Percentiles rank a stretch among this genome's conserved stretches.
phyloP scores from a whole-genome alignment of 2,888 invertebrate species.

The Cephonodes hylas region DNA sequence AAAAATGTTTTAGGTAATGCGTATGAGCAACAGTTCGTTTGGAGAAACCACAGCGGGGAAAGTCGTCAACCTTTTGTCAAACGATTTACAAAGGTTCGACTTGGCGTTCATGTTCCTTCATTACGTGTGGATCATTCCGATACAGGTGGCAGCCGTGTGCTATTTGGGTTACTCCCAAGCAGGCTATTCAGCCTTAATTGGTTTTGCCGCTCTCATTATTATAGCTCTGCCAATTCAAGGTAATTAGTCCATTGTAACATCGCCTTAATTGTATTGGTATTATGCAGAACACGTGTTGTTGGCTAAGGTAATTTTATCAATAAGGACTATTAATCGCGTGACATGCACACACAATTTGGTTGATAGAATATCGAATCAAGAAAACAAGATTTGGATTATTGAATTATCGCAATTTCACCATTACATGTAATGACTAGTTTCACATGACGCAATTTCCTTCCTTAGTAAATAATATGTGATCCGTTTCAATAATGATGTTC shows the following conservation, averaged over 20 bases:
- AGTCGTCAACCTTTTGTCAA: constrained; percentile 92
- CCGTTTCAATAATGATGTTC: no score
- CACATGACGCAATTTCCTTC: no score
- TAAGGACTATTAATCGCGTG: not conserved
- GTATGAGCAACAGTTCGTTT: constrained; percentile 81
- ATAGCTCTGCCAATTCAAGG: constrained; percentile 90
- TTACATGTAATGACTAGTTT: no score
- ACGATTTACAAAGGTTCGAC: constrained; percentile 93
- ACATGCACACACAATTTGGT: no score
- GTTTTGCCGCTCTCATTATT: constrained; percentile 84
- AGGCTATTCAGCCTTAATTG: constrained; percentile 84
- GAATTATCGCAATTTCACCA: no score
- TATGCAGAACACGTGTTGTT: not conserved
- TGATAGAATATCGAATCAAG: no score
- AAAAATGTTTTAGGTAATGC: constrained; percentile 71
- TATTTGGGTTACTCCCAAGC: constrained; percentile 86
- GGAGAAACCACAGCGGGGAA: constrained; percentile 93
- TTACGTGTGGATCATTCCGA: constrained; percentile 91
- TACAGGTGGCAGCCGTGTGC: constrained; percentile 83
- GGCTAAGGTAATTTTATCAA: not conserved
- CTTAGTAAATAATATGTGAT: no score
- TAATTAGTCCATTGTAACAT: constrained; percentile 34
- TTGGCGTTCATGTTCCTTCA: constrained; percentile 87
- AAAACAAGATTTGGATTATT: no score
- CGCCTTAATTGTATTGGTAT: not conserved